Base-by-base conservation (phyloP, 2,113 vertebrate species). In the Boulengerochromis microlepis region DNA sequence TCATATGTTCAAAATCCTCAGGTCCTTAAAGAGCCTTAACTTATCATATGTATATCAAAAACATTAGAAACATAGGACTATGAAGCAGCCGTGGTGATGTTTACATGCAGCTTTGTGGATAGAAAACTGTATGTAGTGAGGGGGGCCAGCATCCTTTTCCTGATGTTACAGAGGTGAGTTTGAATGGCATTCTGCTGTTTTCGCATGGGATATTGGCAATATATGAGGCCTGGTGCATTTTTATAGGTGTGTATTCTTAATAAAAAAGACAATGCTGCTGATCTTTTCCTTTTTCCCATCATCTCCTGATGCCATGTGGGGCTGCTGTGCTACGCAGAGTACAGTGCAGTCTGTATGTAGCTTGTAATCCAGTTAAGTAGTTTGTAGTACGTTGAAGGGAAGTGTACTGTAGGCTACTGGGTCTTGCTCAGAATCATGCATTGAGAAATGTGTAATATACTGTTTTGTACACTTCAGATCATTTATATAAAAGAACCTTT, bases 11-110 rank as follows among this genome's bases (percentile, higher is more conserved):
- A 91, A 95, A 96, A 96, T 96, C 96, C 97, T 97, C 97, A 97
- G 97, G 97, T 97, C 96, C 95, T 97, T 92, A 91, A 97, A 95
- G 96, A 97, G 97, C 97, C 97, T 97, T 97, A 97, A 97, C 95
- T 97, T 95, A 94, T 96, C 91, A 93, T 80, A 91, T 95, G 93
- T 96, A 92, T 90, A 92, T 94, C 19, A 64, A 86, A 59, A 91
- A 90, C 85, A 91, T 85, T 92, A 93, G 89, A 90, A 85, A 69
- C 78, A 35, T 90, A 91, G 85, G 92, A 74, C 31, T 83, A 83
- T 40, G 31, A 90, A 91, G 93, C 91, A 91, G 92, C 90, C 33
- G 87, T 80, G 57, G 87, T 84, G 84, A 91, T 86, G 93, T 93
- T 95, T 94, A 93, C 92, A 91, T 92, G 92, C 93, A 94, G 92